Base-by-base conservation (phyloP, 2,888 invertebrate species). In the Clunio marinus region DNA sequence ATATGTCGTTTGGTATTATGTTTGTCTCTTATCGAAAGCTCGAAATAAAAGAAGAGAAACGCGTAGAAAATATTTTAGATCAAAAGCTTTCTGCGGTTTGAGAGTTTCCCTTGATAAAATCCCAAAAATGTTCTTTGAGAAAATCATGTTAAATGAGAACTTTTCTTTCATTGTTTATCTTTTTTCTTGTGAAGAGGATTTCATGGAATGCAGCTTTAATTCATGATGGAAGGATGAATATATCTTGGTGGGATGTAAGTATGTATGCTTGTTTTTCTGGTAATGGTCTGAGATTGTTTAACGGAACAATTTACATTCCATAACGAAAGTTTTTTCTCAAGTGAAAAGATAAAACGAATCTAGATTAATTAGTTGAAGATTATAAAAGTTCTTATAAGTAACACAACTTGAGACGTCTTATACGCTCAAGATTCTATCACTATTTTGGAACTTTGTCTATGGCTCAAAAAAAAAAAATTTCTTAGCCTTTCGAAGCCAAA, bases 291-390 rank as follows among this genome's bases (percentile, higher is more conserved):
- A 41, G 15, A 41, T 41, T 41, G 41, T 41, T 41, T 15, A 41
- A 41, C 41, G 3, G n/a, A 41, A 41, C 41, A 41, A 41, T 41
- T 41, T 41, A 41, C 41, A 41, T 41, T 41, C 41, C 41, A 41
- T 41, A 41, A 41, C 41, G 15, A 41, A 41, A 41, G 41, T 41
- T 41, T 41, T 41, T 41, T n/a, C n/a, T 10, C 4, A 41, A 41
- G 7, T n/a, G n/a, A 41, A n/a, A 2, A 41, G 41, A 41, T 41
- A 41, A 41, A 15, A 41, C 2, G 2, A 41, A 41, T 41, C 41
- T 41, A 41, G 41, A 41, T 41, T 5, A 15, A 13, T 10, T n/a
- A 15, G 2, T 41, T 41, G 7, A 5, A 10, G 2, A n/a, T n/a
- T 15, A 10, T 41, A n/a, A 10, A n/a, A 41, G 41, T n/a, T 41